phyloP scores from a whole-genome alignment of 2,113 vertebrate genomes.

The Heterotilapia buettikoferi region DNA sequence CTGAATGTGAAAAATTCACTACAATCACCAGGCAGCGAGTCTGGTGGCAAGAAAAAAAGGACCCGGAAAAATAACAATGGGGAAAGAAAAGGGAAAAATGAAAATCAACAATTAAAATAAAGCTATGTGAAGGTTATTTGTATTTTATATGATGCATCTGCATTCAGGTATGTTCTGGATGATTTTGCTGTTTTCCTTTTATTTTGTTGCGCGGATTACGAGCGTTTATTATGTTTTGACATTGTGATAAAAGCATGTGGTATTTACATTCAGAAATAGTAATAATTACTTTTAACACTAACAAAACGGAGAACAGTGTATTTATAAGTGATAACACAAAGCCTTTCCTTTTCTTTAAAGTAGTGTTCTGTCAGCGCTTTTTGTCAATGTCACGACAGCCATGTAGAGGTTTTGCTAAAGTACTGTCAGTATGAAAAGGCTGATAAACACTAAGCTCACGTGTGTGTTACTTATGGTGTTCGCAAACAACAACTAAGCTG shows the following conservation, averaged over 20 bases:
- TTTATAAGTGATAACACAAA: neutral
- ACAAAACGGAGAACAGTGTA: neutral
- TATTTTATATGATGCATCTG: neutral
- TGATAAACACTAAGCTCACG: neutral
- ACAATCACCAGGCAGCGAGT: neutral
- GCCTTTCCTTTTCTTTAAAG: neutral
- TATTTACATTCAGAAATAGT: neutral
- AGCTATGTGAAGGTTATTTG: neutral
- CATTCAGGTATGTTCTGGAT: neutral
- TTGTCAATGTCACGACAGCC: neutral
- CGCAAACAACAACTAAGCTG: neutral
- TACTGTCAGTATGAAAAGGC: neutral
- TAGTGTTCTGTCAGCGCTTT: neutral
- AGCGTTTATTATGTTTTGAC: no score
- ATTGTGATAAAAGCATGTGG: neutral
- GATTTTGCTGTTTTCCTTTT: neutral
- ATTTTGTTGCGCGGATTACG: neutral
- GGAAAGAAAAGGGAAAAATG: accelerated
- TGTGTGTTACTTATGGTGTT: neutral
- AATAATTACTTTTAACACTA: neutral
- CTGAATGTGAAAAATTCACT: neutral
- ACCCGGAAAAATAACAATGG: neutral
- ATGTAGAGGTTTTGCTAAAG: neutral
- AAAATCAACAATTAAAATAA: neutral
- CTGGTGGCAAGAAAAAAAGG: neutral